Conservation (phyloP, 2,113 vertebrate species). For the Rhinogobius similis region DNA sequence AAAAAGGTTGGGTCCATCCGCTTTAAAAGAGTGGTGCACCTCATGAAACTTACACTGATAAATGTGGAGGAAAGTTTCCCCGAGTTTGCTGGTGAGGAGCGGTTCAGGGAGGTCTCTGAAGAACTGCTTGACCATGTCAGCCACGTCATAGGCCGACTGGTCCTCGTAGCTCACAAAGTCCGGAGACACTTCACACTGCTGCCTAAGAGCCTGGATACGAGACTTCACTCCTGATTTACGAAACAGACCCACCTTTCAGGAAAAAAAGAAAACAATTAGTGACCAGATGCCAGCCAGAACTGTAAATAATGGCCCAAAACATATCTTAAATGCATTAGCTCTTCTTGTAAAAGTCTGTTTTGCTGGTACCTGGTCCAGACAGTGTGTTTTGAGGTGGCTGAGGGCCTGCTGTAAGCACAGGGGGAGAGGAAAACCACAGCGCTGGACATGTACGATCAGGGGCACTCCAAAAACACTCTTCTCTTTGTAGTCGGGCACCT, state of each 20-base stretch:
- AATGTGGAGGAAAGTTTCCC: slow-evolving; percentile 96
- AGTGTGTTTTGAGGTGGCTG: slow-evolving; percentile 85
- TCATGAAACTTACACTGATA: slow-evolving; percentile 87
- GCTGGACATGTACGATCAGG: slow-evolving; percentile 90
- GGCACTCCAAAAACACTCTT: slow-evolving; percentile 80
- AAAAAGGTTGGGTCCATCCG: too few species aligned
- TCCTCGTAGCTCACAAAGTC: slow-evolving; percentile 89
- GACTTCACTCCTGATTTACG: slow-evolving; percentile 97
- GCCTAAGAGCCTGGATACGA: slow-evolving; percentile 90
- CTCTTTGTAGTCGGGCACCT: slow-evolving; percentile 74
- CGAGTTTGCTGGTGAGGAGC: slow-evolving; percentile 93
- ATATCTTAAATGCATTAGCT: not conserved
- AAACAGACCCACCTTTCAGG: slow-evolving; percentile 92
- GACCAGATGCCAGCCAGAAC: not conserved
- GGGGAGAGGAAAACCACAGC: slow-evolving; percentile 87
- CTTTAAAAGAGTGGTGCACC: too few species aligned
- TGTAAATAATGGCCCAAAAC: not conserved
- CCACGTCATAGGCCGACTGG: slow-evolving; percentile 94
- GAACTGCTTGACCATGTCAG: slow-evolving; percentile 98
- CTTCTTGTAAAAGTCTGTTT: slow-evolving; percentile 15
- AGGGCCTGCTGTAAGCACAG: slow-evolving; percentile 92
- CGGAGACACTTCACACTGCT: slow-evolving; percentile 90
- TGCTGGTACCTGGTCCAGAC: slow-evolving; percentile 90
- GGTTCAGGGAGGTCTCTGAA: slow-evolving; percentile 96
- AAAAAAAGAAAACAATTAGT: not conserved